Conservation (phyloP, 2,113 vertebrate species). For the Echinops telfairi region DNA sequence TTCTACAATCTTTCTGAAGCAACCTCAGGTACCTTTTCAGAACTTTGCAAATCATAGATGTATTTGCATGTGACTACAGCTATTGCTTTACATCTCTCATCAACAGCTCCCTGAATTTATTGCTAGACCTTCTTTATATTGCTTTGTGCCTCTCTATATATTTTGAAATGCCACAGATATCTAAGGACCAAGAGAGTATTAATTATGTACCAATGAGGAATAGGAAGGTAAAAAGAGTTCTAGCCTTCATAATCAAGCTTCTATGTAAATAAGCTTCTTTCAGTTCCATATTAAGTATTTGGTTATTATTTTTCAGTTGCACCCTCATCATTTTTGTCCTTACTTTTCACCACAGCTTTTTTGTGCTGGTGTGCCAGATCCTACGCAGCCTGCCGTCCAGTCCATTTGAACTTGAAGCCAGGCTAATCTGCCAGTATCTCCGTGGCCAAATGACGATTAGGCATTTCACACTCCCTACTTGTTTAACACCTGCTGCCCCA, state of each 20-base stretch:
- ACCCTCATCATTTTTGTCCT: neutral
- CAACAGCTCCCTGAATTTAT: neutral
- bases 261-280: neutral
- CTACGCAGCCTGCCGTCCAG: neutral
- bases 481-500: constrained; percentile 33
- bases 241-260: neutral
- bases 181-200: no score
- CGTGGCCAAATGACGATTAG: constrained; percentile 19
- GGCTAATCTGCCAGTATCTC: neutral
- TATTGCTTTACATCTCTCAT: neutral
- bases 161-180: no score
- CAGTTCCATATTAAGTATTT: neutral
- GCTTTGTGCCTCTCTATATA: neutral
- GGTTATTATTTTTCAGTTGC: neutral
- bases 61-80: neutral
- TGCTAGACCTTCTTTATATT: neutral
- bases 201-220: neutral
- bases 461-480: constrained; percentile 33
- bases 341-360: neutral
- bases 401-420: neutral
- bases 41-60: neutral
- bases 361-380: neutral
- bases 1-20: no score
- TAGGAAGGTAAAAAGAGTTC: neutral
- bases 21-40: neutral